Conservation (phyloP, 2,113 vertebrate species). For the Callipepla californica region DNA sequence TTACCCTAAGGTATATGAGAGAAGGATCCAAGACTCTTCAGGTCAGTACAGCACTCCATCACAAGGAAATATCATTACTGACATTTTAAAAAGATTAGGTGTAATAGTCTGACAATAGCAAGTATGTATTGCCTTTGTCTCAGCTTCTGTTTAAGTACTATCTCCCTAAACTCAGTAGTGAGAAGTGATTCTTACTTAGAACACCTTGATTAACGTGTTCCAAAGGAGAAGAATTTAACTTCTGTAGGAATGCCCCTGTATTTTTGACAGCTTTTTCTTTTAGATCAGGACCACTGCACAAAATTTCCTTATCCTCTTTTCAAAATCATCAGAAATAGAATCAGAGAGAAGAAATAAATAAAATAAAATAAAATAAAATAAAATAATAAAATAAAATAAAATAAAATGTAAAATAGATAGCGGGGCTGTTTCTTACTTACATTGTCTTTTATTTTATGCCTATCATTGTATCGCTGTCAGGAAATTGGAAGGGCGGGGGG, state of each 20-base stretch:
- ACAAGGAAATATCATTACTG: conserved; percentile 36
- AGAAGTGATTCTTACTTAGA: not conserved
- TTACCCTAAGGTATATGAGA: conserved; percentile 9
- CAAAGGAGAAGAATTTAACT: not conserved
- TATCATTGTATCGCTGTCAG: not conserved
- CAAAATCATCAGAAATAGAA: not conserved
- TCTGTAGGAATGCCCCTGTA: not conserved
- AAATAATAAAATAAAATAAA: no score
- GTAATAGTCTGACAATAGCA: not conserved
- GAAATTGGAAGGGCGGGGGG: fast-evolving
- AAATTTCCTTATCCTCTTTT: not conserved
- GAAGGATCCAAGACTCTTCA: not conserved
- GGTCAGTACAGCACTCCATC: conserved; percentile 30
- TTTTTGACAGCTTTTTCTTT: not conserved
- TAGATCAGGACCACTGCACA: not conserved
- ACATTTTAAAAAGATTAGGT: conserved; percentile 45
- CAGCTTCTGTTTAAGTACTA: not conserved
- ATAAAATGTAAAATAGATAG: no score
- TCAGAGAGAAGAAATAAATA: not conserved
- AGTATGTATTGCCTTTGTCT: not conserved
- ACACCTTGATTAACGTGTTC: not conserved
- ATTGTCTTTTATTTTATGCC: not conserved
- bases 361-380: not conserved
- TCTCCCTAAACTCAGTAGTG: not conserved
- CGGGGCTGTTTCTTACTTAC: not conserved